Evolutionary conservation across 2,113 vertebrate species (phyloP).

Genomic region (Tachuris rubrigastra): DNA sequence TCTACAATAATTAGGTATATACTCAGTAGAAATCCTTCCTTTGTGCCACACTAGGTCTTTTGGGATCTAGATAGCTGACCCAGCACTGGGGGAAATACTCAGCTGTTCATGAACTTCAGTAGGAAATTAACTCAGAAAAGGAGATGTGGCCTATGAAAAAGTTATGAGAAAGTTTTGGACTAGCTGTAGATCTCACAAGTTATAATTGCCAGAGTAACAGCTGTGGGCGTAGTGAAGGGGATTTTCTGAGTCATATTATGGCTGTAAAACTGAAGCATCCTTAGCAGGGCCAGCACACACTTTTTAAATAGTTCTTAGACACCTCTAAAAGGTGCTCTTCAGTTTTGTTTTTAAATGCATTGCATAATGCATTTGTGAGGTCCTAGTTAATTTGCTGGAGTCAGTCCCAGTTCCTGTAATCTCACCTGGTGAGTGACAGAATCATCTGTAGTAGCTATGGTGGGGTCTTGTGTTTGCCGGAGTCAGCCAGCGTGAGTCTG

Average conservation of each 20-base stretch:
- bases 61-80: not conserved
- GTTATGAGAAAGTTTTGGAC: not conserved
- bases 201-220: not conserved
- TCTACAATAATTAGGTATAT: not conserved
- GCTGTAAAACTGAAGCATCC: not conserved
- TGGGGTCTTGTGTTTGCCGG: not conserved
- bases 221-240: not conserved
- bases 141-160: not conserved
- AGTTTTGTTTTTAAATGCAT: not conserved
- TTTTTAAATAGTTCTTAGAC: not conserved
- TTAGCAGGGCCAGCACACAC: accelerated
- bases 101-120: not conserved
- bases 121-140: not conserved
- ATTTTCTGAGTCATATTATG: not conserved
- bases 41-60: not conserved
- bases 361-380: not conserved
- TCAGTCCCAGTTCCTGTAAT: not conserved
- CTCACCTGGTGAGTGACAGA: not conserved
- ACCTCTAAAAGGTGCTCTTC: not conserved
- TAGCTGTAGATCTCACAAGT: not conserved
- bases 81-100: not conserved
- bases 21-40: not conserved
- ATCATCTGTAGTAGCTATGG: not conserved
- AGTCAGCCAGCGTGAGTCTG: not conserved
- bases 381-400: not conserved